phyloP scores from a whole-genome alignment of 37 sponge, comb jelly and placozoan species.

The Theonella swinhoei region DNA sequence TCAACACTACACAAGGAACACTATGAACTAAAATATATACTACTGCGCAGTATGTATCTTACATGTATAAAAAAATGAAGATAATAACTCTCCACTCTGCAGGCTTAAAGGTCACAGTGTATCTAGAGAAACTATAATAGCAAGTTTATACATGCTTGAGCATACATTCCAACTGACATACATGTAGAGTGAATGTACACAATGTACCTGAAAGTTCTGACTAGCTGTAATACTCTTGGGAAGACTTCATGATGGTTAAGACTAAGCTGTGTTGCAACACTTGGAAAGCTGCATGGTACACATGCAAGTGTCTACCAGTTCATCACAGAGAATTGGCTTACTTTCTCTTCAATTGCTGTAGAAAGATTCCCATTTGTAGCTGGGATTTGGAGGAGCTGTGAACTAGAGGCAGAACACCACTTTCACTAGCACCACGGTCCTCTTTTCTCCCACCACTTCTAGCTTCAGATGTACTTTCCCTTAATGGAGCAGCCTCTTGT shows the following conservation, averaged over 20 bases:
- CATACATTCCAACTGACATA: too few species aligned
- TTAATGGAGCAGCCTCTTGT: too few species aligned
- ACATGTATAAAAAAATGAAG: constrained; percentile 23
- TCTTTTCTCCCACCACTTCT: too few species aligned
- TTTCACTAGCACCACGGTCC: neutral
- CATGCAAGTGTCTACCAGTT: neutral
- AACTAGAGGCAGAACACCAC: constrained; percentile 30
- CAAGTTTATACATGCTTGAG: too few species aligned
- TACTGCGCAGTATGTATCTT: too few species aligned
- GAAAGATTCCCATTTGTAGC: constrained; percentile 19
- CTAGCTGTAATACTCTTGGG: neutral
- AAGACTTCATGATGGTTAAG: neutral
- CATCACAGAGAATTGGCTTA: neutral
- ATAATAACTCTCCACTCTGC: constrained; percentile 49
- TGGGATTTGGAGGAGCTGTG: too few species aligned
- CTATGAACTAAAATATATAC: neutral
- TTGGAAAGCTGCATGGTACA: neutral
- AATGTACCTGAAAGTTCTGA: constrained; percentile 4
- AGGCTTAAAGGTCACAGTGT: constrained; percentile 31
- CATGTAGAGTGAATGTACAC: neutral
- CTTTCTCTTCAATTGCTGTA: constrained; percentile 12
- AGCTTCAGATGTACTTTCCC: too few species aligned
- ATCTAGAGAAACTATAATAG: constrained; percentile 25
- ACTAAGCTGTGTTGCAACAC: neutral
- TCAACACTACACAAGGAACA: neutral